phyloP scores from a whole-genome alignment of 2,888 invertebrate species.

The Pyrgus malvae region DNA sequence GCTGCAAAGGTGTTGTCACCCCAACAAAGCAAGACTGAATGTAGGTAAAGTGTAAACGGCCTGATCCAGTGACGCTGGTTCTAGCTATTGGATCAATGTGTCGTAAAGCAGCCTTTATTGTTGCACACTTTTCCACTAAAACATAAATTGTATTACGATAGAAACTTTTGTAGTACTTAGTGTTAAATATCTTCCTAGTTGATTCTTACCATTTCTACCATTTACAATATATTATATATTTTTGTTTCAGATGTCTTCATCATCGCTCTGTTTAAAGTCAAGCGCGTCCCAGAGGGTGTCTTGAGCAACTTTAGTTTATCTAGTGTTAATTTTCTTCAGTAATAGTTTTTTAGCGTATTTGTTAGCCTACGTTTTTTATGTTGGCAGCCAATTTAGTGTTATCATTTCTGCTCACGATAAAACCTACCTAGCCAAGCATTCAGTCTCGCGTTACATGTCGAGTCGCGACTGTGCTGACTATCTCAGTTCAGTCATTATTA shows the following conservation, averaged over 20 bases:
- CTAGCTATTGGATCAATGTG: too few species aligned
- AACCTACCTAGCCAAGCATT: conserved; percentile 42
- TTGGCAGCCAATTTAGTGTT: conserved; percentile 62
- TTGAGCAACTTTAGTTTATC: conserved; percentile 47
- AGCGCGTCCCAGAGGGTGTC: conserved; percentile 65
- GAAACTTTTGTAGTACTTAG: too few species aligned
- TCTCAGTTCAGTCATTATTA: conserved; percentile 1
- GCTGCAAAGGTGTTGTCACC: too few species aligned
- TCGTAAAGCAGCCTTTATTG: too few species aligned
- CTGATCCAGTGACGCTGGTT: too few species aligned
- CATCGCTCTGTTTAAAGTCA: conserved; percentile 54
- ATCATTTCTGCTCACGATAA: conserved; percentile 78
- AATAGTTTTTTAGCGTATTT: conserved; percentile 33
- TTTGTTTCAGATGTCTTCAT: conserved; percentile 66
- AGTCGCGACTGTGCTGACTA: conserved; percentile 15
- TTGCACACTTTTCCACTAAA: too few species aligned
- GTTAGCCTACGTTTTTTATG: conserved; percentile 38
- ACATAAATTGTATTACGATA: too few species aligned
- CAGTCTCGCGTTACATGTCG: conserved; percentile 43
- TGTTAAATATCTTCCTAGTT: too few species aligned
- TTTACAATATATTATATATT: not conserved
- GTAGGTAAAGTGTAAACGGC: too few species aligned
- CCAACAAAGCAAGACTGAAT: too few species aligned
- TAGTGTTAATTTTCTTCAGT: conserved; percentile 14
- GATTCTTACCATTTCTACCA: not conserved